Base-by-base conservation (phyloP, 1,140 invertebrate species). In the Philotrypesis tridentata region DNA sequence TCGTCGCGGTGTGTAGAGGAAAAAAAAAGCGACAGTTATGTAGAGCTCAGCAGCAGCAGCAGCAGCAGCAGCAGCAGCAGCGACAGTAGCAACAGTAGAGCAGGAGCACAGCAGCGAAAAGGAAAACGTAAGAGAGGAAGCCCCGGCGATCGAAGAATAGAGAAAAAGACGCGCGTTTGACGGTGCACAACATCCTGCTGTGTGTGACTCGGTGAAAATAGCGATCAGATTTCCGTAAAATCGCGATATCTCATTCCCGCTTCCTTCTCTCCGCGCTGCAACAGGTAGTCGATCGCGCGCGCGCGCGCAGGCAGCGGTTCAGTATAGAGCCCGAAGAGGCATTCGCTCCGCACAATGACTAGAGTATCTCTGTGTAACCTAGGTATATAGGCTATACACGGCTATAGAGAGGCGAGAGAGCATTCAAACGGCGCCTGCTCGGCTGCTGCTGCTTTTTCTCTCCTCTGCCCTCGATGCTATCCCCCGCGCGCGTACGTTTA, bases 151-250 rank as follows among this genome's bases (percentile, higher is more conserved):
- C 12, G 27, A 93, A 93, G 92, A 73, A 82, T 27, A 21, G 60
- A 74, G 40, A 77, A 72, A 80, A 80, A 60, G 67, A 80, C 70
- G 43, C 43, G 71, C 33, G n/a, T 27, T 48, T 17, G 43, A 48
- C 17, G 43, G 43, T 48, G 33, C 70, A 70, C 43, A 63, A 79
- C 80, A 84, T 85, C 85, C 86, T 83, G 84, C 76, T n/a, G 79
- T 25, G 27, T 83, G 82, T 76, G 68, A 78, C 61, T 84, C 76
- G 67, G 60, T 83, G 82, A 89, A 89, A 89, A 91, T 86, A 87
- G 86, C 48, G 48, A 90, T 90, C 89, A 87, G 87, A 89, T 90
- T 91, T 88, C 89, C 87, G 86, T 89, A 87, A 90, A 90, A 91
- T 77, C 65, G 80, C 80, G 65, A 71, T 61, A 43, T 70, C 80